A percentile compares a stretch with the other conserved stretches of the same genome.
Conservation (phyloP, 2,888 invertebrate species). For the Lysandra bellargus region DNA sequence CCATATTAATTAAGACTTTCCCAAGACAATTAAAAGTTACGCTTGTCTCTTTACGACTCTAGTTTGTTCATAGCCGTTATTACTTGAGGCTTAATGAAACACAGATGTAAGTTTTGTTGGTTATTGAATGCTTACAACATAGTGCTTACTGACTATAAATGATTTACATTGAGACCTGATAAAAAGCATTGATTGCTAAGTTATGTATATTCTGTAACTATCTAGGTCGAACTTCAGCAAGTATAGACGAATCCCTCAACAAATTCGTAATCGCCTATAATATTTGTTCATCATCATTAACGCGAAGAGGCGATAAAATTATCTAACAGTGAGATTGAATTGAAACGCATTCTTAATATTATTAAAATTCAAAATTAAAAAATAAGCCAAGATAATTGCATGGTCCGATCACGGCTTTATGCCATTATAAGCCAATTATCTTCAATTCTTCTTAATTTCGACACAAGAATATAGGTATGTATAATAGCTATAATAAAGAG, state of each 20-base stretch:
- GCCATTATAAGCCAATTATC: not conserved
- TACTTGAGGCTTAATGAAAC: not conserved
- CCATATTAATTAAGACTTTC: slow-evolving; percentile 65
- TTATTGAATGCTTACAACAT: not conserved
- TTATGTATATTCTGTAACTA: too few relatives aligned
- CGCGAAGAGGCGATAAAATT: too few relatives aligned
- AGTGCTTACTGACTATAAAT: not conserved
- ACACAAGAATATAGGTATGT: too few relatives aligned
- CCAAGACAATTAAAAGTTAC: slow-evolving; percentile 68
- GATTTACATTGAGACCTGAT: not conserved
- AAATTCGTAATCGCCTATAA: too few relatives aligned
- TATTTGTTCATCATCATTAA: too few relatives aligned
- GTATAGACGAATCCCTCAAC: too few relatives aligned
- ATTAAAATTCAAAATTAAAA: not conserved
- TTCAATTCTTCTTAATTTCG: not conserved
- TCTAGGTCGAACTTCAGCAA: too few relatives aligned
- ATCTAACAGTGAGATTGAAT: too few relatives aligned
- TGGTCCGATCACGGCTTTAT: not conserved
- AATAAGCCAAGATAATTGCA: too few relatives aligned
- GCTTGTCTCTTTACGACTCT: slow-evolving; percentile 50
- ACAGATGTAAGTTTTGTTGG: not conserved
- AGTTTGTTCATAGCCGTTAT: slow-evolving; percentile 43
- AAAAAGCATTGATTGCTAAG: too few relatives aligned
- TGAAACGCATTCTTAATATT: too few relatives aligned
- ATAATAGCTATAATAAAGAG: too few relatives aligned